Base-by-base conservation (phyloP, 2,888 invertebrate species). In the Drosophila stalkeri region DNA sequence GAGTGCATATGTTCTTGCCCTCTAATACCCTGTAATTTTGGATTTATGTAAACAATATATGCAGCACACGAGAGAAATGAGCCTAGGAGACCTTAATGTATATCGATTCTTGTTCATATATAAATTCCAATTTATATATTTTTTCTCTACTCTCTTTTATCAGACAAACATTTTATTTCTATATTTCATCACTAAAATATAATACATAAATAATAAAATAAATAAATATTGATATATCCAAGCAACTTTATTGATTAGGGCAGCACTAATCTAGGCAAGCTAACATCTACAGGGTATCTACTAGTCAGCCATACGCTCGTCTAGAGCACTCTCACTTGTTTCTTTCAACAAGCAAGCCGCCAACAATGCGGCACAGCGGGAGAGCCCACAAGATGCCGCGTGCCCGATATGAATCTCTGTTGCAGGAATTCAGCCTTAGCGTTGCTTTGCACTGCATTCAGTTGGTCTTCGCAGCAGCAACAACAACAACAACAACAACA, bases 351-450 rank as follows among this genome's bases (percentile, higher is more conserved):
- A 62, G 62, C 31, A 6, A 65, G 63, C 47, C 70, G 65, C 47
- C 63, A 71, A 78, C 78, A 78, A 78, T 72, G 52, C 75, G 16
- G n/a, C 77, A 47, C 77, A 79, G 77, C 77, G 59, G 76, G 80
- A 75, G 80, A 75, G 75, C 67, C 80, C 56, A 67, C 64, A 54
- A 59, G 64, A 75, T 72, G 60, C 70, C 57, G 57, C 62, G 67
- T 41, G 62, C 52, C 56, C 67, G 80, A 77, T 80, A 65, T 63
- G 66, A 70, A 35, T 60, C 64, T 71, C 18, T 59, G 47, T 27
- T 14, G 47, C 46, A 66, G 66, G 56, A 57, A 66, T 68, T 56
- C 52, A 51, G 46, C 31, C 47, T 31, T 51, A 51, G 64, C 37
- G 56, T 46, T 12, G 55, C 27, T 43, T n/a, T 35, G 33, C 33